Evolutionary conservation across 1,140 invertebrate species (phyloP).

Genomic region (Nasonia longicornis): DNA sequence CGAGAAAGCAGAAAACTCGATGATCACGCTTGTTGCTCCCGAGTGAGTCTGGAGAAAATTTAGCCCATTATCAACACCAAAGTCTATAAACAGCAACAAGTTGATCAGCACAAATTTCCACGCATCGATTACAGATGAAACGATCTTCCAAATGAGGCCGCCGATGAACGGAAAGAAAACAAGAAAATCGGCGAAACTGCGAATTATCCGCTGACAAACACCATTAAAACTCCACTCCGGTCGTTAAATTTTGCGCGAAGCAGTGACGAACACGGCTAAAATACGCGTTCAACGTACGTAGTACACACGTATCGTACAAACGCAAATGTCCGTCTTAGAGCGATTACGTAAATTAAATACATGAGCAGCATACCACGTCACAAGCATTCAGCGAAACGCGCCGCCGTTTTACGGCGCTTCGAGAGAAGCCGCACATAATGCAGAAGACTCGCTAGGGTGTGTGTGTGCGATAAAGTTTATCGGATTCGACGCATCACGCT

Average conservation of each 20-base stretch:
- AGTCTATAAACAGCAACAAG: neutral
- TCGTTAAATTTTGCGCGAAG: too few species aligned
- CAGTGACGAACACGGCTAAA: neutral
- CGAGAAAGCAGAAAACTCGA: neutral
- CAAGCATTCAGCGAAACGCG: neutral
- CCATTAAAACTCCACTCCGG: too few species aligned
- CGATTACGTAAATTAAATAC: neutral
- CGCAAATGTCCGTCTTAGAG: neutral
- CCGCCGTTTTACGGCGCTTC: neutral
- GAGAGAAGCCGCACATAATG: neutral
- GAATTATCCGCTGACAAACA: too few species aligned
- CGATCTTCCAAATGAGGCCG: too few species aligned
- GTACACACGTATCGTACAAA: neutral
- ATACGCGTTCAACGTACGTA: neutral
- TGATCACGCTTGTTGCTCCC: neutral
- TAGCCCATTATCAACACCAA: neutral
- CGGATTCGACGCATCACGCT: neutral
- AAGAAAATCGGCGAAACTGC: neutral
- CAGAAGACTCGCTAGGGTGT: neutral
- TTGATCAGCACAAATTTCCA: neutral
- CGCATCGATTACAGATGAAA: neutral
- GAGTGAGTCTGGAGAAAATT: neutral
- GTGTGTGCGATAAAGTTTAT: neutral
- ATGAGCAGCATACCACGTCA: neutral
- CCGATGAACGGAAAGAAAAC: neutral